Base-by-base conservation (phyloP, 23 tunicate species). In the Botrylloides violaceus region DNA sequence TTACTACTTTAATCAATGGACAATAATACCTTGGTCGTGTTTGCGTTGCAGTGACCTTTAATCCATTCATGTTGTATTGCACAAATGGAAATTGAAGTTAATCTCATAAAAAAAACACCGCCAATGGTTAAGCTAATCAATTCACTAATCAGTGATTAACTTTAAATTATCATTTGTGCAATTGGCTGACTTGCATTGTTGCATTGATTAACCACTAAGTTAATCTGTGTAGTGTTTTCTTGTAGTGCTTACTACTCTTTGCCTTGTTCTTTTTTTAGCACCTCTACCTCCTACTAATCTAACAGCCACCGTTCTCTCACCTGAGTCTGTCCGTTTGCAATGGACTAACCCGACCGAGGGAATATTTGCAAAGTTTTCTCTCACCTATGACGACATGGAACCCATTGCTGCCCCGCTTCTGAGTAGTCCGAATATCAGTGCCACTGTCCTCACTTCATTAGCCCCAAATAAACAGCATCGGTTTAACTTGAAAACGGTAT, bases 271-370 rank as follows among this genome's bases (percentile, higher is more conserved):
- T 36, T 39, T 64, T 68, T 68, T 43, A 68, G 74, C 74, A 5
- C 74, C 74, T 37, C 57, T 68, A 5, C 74, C 74, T 35, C 74
- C 74, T 19, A 19, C 58, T 9, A 37, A 68, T 68, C 25, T 68
- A 20, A 4, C 57, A 20, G 56, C 29, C 20, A 7, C 43, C 1
- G 25, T 26, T 23, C 49, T 37, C 4, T 32, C 74, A 4, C 1
- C 23, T 4, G 20, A 53, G 1, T 21, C 57, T 4, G 74, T 43
- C 4, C 36, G 25, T 19, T 28, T 68, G 58, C 36, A 23, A 39
- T 68, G 74, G 74, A 36, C 37, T 6, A 68, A 37, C 29, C 74
- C 74, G 37, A 19, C 57, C 7, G 25, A 37, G 49, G 74, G 74
- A 7, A 68, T 20, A 20, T 68, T 31, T 28, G 27, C 36, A 4